Evolutionary conservation across 2,113 vertebrate species (phyloP).

Genomic region (Hyla sarda): DNA sequence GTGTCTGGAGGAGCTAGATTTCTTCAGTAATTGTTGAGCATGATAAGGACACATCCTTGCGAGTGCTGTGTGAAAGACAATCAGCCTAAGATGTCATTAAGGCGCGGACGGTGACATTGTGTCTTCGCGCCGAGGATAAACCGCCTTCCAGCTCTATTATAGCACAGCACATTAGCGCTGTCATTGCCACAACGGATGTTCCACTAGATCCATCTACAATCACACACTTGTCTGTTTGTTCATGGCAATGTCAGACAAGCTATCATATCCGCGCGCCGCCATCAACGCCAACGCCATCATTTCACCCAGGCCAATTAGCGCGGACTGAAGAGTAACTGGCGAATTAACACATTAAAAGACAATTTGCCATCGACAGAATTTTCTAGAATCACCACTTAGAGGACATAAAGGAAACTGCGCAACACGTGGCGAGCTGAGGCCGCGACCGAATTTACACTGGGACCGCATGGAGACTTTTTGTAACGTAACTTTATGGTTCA

Average conservation of each 20-base stretch:
- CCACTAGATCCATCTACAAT: conserved; percentile 36
- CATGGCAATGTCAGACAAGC: conserved; percentile 32
- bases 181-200: conserved; percentile 12
- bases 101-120: not conserved
- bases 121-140: conserved; percentile 24
- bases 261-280: not conserved
- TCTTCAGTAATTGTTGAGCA: conserved; percentile 26
- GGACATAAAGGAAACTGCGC: not conserved
- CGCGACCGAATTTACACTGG: too few relatives aligned
- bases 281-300: not conserved
- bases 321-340: conserved; percentile 11
- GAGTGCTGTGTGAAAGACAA: conserved; percentile 32
- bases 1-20: not conserved
- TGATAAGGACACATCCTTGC: conserved; percentile 11
- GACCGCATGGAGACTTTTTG: too few relatives aligned
- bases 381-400: conserved; percentile 38
- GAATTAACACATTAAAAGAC: conserved; percentile 48
- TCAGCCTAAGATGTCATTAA: conserved; percentile 43
- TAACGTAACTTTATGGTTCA: too few relatives aligned
- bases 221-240: conserved; percentile 21
- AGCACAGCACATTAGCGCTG: conserved; percentile 21
- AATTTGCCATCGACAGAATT: conserved; percentile 37
- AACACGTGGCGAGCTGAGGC: not conserved
- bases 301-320: not conserved
- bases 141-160: conserved; percentile 24